Conservation (phyloP, 2,113 vertebrate genomes). For the Eretmochelys imbricata region DNA sequence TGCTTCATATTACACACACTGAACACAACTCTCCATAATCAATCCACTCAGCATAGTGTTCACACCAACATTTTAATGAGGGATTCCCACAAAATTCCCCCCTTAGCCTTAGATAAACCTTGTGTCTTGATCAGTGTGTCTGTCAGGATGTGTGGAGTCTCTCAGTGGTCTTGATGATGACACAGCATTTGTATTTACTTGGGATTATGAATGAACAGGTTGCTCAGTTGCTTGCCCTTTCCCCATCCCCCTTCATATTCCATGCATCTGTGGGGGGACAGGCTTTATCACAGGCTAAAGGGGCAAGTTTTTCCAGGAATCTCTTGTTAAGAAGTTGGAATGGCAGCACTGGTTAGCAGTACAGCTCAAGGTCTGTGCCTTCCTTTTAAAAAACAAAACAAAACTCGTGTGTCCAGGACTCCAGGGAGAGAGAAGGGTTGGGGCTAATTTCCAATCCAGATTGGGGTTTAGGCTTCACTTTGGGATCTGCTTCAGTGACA, state of each 20-base stretch:
- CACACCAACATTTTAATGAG: neutral
- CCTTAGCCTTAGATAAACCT: neutral
- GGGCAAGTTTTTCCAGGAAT: neutral
- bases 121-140: neutral
- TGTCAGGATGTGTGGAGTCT: neutral
- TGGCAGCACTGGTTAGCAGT: neutral
- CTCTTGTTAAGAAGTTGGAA: neutral
- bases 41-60: neutral
- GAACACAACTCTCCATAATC: neutral
- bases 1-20: neutral
- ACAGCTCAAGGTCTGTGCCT: neutral
- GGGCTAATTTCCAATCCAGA: neutral
- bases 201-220: neutral
- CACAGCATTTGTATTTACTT: neutral
- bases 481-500: neutral
- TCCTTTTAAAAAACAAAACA: neutral
- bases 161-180: neutral
- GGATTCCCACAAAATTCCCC: neutral
- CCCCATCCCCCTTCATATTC: neutral
- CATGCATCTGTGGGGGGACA: neutral
- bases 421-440: neutral
- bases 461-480: neutral
- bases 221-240: neutral
- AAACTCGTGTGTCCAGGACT: neutral
- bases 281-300: neutral